Evolutionary conservation across 2,113 vertebrate species (phyloP).

Genomic region (Gambusia affinis): DNA sequence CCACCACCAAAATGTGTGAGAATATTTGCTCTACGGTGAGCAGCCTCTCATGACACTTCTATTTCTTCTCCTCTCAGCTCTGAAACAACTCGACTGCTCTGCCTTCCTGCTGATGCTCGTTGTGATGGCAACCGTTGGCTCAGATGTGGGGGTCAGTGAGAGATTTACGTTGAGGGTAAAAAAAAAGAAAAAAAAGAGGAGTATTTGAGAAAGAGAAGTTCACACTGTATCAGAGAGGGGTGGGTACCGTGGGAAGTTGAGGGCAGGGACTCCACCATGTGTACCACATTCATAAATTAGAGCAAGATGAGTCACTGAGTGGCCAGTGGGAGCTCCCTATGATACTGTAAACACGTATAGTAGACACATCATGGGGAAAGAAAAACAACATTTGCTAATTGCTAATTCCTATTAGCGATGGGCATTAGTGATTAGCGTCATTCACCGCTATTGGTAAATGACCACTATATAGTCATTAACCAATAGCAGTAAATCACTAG

Average conservation of each 20-base stretch:
- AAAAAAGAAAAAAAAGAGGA: not conserved
- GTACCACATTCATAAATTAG: slow-evolving; percentile 53
- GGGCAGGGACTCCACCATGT: slow-evolving; percentile 20
- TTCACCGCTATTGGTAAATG: no score
- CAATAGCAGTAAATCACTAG: not conserved
- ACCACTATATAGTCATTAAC: no score
- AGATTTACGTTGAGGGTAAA: slow-evolving; percentile 4
- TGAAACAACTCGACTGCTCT: slow-evolving; percentile 9
- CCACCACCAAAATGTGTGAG: slow-evolving; percentile 41
- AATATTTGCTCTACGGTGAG: slow-evolving; percentile 49
- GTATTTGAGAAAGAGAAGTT: slow-evolving; percentile 27
- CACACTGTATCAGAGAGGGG: slow-evolving; percentile 22
- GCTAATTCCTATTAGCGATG: not conserved
- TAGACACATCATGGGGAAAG: not conserved
- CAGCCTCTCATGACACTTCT: slow-evolving; percentile 12
- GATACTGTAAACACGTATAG: slow-evolving; percentile 53
- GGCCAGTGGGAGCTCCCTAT: slow-evolving; percentile 22
- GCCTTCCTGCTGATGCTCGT: slow-evolving; percentile 40
- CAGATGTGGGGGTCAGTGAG: not conserved
- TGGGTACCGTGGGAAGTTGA: slow-evolving; percentile 59
- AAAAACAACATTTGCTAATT: not conserved
- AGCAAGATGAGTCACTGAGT: slow-evolving; percentile 39
- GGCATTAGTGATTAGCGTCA: no score
- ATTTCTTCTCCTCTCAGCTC: slow-evolving; percentile 17
- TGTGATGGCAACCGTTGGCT: slow-evolving; percentile 13